Conservation (phyloP, 2,797 vertebrate genomes). For the Hypotaenidia okinawae region DNA sequence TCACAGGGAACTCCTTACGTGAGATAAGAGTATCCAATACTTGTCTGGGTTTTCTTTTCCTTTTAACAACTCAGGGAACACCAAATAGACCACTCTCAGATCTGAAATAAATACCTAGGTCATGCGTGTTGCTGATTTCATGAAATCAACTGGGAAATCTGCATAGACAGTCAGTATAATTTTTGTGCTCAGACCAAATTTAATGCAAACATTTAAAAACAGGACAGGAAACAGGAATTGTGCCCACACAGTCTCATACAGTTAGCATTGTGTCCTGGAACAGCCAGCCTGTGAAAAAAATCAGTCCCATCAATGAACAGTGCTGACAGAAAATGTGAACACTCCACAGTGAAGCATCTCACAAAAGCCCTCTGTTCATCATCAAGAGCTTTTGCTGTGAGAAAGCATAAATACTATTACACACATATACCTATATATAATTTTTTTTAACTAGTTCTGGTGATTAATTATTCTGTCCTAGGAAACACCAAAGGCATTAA, state of each 20-base stretch:
- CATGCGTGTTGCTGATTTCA: neutral
- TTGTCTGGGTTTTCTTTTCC: neutral
- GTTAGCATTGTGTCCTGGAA: neutral
- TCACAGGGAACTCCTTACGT: neutral
- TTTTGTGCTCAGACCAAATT: neutral
- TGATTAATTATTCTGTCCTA: neutral
- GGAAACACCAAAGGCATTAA: neutral
- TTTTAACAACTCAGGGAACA: neutral
- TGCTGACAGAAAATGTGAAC: neutral
- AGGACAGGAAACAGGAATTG: neutral
- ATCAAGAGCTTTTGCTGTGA: neutral
- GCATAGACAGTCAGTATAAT: fast-evolving
- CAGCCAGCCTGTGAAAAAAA: neutral
- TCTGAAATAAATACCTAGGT: neutral
- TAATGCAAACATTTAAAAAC: neutral
- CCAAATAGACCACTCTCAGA: neutral
- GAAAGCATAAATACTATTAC: neutral
- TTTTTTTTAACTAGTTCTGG: neutral
- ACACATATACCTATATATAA: neutral
- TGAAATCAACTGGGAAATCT: neutral
- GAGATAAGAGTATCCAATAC: neutral
- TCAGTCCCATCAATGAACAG: neutral
- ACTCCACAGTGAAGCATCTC: neutral
- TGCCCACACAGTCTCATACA: neutral
- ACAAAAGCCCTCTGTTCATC: neutral